Percentiles rank a stretch among this genome's conserved stretches.
These are phyloP conservation scores for Bombus breviceps DNA, from an alignment of 1,140 invertebrate species.

Conservation along the genomic window DNA sequence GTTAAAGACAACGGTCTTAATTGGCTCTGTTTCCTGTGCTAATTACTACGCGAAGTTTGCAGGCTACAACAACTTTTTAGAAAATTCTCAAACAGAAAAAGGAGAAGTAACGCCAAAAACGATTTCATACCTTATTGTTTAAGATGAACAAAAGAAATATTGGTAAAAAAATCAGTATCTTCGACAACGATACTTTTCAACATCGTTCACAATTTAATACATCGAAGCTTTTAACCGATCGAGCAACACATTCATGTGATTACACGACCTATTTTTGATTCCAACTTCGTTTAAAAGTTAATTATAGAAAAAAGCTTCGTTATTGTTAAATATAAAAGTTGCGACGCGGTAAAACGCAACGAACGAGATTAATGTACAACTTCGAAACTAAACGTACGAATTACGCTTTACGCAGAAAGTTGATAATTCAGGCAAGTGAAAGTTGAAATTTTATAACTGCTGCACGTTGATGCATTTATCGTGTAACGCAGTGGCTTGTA, in stretches of 20 bases:
- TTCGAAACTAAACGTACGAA: too few relatives aligned
- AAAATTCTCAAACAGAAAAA: neutral
- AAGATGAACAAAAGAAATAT: neutral
- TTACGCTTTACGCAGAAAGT: neutral
- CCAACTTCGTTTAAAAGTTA: neutral
- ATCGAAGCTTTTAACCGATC: neutral
- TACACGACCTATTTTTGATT: neutral
- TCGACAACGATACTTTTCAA: neutral
- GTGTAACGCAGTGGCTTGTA: neutral
- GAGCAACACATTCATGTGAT: too few relatives aligned
- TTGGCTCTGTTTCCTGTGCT: neutral
- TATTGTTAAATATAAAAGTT: neutral
- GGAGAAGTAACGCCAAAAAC: too few relatives aligned
- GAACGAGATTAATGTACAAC: neutral
- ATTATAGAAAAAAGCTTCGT: neutral
- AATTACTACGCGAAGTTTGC: neutral
- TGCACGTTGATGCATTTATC: neutral
- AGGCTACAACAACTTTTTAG: neutral
- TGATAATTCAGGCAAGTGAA: too few relatives aligned
- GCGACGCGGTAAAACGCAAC: neutral
- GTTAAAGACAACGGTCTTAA: neutral
- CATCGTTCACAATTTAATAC: neutral
- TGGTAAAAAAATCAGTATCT: neutral
- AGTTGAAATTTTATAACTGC: neutral
- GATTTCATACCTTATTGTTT: too few relatives aligned